Conservation (phyloP, 2,113 vertebrate genomes). For the Peucedramus taeniatus region DNA sequence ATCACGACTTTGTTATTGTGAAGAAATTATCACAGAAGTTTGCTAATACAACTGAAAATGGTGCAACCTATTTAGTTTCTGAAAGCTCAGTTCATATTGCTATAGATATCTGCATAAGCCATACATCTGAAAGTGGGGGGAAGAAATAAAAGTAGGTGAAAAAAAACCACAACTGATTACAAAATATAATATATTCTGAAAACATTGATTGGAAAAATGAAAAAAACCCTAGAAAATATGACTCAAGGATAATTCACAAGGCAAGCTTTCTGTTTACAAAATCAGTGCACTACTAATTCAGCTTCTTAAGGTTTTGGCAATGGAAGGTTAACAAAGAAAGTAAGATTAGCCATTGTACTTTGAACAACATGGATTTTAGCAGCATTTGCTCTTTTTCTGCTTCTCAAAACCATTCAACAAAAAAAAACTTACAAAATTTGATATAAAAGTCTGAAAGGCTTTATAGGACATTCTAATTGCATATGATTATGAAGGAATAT, state of each 20-base stretch:
- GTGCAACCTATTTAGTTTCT: not conserved
- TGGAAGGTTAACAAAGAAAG: not conserved
- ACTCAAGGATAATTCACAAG: not conserved
- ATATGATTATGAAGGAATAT: not conserved
- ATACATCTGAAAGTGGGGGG: not conserved
- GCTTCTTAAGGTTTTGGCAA: not conserved
- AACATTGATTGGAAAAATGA: not conserved
- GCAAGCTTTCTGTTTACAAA: not conserved
- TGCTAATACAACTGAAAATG: not conserved
- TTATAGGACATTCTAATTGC: not conserved
- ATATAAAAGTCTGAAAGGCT: not conserved
- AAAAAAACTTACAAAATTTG: not conserved
- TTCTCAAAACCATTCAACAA: not conserved
- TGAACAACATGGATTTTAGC: not conserved
- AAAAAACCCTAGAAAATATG: not conserved
- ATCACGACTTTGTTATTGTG: not conserved
- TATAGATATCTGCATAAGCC: not conserved
- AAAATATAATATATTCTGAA: not conserved
- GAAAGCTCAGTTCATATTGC: slow-evolving; percentile 14
- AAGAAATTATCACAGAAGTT: not conserved
- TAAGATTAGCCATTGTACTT: not conserved
- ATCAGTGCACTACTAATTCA: not conserved
- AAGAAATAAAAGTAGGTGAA: not conserved
- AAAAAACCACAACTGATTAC: not conserved
- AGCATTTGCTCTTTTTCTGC: not conserved